Base-by-base conservation (phyloP, 2,113 vertebrate species). In the Poeciliopsis occidentalis region DNA sequence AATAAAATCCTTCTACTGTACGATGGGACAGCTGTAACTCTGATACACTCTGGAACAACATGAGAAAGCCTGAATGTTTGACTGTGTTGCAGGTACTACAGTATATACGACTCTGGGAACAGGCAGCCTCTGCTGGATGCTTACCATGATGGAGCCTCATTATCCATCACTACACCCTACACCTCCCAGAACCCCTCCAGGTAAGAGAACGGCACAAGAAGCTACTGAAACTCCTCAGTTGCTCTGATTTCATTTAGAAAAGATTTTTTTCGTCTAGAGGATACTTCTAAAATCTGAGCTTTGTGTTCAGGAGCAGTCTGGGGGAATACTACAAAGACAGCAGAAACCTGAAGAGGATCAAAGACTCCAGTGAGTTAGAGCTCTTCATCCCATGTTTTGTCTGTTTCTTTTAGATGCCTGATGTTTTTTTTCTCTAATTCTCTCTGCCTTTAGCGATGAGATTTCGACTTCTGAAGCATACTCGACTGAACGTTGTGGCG, bases 131-230 rank as follows among this genome's bases (percentile, higher is more conserved):
- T 97, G 12, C 88, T 98, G n/a, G 94, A 97, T 0, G 96, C 96
- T 37, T 98, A 98, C 86, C 96, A 97, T 39, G 96, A 97, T 31
- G 95, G 94, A 1, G 96, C 97, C 12, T 96, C 95, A 39, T 96
- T 97, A 66, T 97, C 97, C 0, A 85, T 97, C 39, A 96, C 95
- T 78, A 95, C 95, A 39, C 95, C 96, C 0, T 93, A 88, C 79
- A 78, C 89, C 6, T 85, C 80, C 34, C 95, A 95, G 67, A 96
- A 95, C 85, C 93, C 94, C 4, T 90, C 94, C 27, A 96, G 96
- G 97, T 97, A 67, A 71, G 47, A 67, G 60, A 57, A 22, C 24
- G 3, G 75, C 4, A 47, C 22, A 26, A 7, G n/a, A 60, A 75
- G 12, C 61, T 8, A 51, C 4, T 44, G 41, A 44, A 44, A 44